Evolutionary conservation across 2,797 vertebrate species (phyloP), one percentile per base, ranked within the genome.

Genomic region (Ataeniobius toweri): DNA sequence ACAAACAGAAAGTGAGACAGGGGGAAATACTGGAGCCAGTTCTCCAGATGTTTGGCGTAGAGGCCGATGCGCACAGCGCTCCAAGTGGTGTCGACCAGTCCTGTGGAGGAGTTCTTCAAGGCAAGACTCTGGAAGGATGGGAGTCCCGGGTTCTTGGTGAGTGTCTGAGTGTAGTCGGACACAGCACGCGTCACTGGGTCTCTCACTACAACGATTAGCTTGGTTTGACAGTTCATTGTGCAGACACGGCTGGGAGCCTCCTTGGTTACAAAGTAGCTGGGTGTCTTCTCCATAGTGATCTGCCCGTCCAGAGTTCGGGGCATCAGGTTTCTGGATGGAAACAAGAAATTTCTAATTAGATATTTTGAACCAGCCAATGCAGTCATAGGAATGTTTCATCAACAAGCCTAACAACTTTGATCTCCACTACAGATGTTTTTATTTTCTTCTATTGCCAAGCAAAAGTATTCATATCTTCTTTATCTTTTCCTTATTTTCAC

Each of bases 271-370:
- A 98, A 98, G 92, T 99, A 99, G 92, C 98, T 99, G 56, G 98
- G 98, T 0, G 98, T 98, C 92, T 99, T 99, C 95, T 98, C 98
- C 96, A 99, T 97, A 48, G 98, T 99, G 91, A 99, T 96, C 92
- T 99, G 98, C 0, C 98, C 97, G 0, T 98, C 98, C 84, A 98
- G 92, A 0, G 97, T 98, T 16, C 97, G 94, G 0, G 98, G 98
- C 98, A 99, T 99, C 89, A 99, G 91, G 90, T 94, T 97, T 88
- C 98, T 99, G 69, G 44, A 80, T 1, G n/a, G 80, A 51, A 73
- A 84, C 68, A 73, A 72, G 3, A 73, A n/a, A 46, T 73, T 4
- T 26, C 7, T 1, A 46, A 18, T 58, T 16, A 73, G 53, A 13
- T n/a, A 73, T 44, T 59, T 59, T 26, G n/a, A 26, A 10, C 5